Evolutionary conservation across 1,140 invertebrate genomes (phyloP).

Genomic region (Pseudomyrmex gracilis): DNA sequence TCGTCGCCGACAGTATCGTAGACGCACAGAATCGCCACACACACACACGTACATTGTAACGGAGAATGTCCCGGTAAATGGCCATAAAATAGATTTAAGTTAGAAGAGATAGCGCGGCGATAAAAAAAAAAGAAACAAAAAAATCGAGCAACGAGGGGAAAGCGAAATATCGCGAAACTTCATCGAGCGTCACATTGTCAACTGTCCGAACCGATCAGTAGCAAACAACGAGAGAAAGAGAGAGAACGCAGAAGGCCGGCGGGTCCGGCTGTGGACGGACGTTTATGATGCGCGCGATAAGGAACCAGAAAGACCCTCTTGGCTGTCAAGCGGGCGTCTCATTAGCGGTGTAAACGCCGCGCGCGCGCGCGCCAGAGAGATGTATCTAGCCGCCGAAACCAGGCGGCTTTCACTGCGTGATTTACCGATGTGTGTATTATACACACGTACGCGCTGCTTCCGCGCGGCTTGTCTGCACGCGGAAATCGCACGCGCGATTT

Average conservation of each 20-base stretch:
- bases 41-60: no score
- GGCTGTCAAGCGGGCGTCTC: constrained; percentile 77
- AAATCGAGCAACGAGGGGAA: constrained; percentile 4
- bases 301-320: constrained; percentile 67
- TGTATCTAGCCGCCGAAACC: constrained; percentile 70
- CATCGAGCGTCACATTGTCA: constrained; percentile 44
- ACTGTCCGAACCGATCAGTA: constrained; percentile 22
- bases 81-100: background rate
- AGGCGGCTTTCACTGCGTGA: constrained; percentile 71
- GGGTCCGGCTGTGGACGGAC: constrained; percentile 33
- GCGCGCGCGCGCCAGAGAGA: constrained; percentile 36
- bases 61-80: background rate
- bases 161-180: constrained; percentile 64
- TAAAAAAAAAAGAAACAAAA: background rate
- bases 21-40: background rate
- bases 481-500: constrained; percentile 22
- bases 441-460: constrained; percentile 29
- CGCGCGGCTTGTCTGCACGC: constrained; percentile 10
- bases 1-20: background rate
- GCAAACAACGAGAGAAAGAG: constrained; percentile 15
- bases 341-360: constrained; percentile 76
- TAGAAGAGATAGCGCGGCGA: background rate
- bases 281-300: constrained; percentile 79
- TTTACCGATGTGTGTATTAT: constrained; percentile 55
- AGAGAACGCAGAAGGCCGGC: constrained; percentile 32